Percentiles rank a stretch among this genome's conserved stretches.
Conservation (phyloP, 2,888 invertebrate species). For the Leucophora obtusa region DNA sequence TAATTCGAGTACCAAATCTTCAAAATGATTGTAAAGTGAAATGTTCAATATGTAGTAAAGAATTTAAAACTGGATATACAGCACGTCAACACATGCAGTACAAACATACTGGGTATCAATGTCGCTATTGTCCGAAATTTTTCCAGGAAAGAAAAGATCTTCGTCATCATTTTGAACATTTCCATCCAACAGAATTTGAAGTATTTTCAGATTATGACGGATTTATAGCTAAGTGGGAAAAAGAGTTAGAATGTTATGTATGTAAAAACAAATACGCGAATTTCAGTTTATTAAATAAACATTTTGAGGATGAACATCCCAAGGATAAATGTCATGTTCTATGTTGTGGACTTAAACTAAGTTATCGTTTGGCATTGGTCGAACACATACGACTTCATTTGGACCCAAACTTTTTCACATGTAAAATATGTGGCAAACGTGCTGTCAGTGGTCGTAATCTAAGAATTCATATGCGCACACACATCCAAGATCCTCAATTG, state of each 20-base stretch:
- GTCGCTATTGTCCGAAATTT: background rate
- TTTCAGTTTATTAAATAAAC: slow-evolving; percentile 60
- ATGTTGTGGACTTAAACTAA: slow-evolving; percentile 65
- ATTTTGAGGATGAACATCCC: slow-evolving; percentile 62
- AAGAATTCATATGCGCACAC: background rate
- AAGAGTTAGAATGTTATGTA: slow-evolving; percentile 59
- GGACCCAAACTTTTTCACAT: slow-evolving; percentile 65
- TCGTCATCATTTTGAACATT: background rate
- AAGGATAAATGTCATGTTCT: slow-evolving; percentile 52
- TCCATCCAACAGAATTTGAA: background rate
- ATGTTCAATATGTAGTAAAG: no score
- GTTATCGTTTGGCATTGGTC: slow-evolving; percentile 62
- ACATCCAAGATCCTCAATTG: no score
- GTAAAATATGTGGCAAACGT: slow-evolving; percentile 59
- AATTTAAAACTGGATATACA: no score
- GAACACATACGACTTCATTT: slow-evolving; percentile 65
- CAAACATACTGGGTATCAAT: background rate
- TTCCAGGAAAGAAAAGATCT: background rate
- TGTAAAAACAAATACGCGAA: slow-evolving; percentile 46
- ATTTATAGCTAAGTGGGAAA: slow-evolving; percentile 37
- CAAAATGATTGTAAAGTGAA: no score
- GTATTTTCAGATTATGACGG: background rate
- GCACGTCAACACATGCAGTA: no score
- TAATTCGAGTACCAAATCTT: no score
- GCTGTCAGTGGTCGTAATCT: slow-evolving; percentile 53